phyloP scores from a whole-genome alignment of 2,113 vertebrate species.

The Brienomyrus brachyistius region DNA sequence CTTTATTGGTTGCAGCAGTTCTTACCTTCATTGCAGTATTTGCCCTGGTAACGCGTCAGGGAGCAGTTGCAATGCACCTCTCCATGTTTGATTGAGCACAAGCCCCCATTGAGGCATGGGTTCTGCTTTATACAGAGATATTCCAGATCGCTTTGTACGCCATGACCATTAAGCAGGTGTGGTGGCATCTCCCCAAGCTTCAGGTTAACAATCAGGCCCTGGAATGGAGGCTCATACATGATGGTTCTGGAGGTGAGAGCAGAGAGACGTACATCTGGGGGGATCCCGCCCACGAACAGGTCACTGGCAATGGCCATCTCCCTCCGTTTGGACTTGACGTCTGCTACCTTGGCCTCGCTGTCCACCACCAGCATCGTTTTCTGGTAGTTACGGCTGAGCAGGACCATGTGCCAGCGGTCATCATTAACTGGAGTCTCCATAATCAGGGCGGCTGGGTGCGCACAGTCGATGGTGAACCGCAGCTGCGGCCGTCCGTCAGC shows the following conservation, averaged over 20 bases:
- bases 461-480: constrained; percentile 84
- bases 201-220: constrained; percentile 78
- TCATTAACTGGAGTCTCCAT: constrained; percentile 72
- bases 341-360: constrained; percentile 72
- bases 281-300: constrained; percentile 84
- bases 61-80: constrained; percentile 86
- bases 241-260: constrained; percentile 83
- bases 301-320: constrained; percentile 88
- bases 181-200: constrained; percentile 81
- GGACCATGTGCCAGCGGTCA: constrained; percentile 87
- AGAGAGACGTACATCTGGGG: constrained; percentile 81
- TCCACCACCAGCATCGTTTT: constrained; percentile 80
- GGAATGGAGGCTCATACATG: constrained; percentile 84
- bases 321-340: constrained; percentile 80
- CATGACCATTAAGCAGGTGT: constrained; percentile 75
- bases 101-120: constrained; percentile 86
- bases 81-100: constrained; percentile 76
- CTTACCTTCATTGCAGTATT: constrained; percentile 94
- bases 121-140: constrained; percentile 77
- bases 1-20: not conserved
- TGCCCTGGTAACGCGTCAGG: constrained; percentile 78
- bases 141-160: constrained; percentile 77
- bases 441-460: constrained; percentile 73
- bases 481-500: constrained; percentile 72
- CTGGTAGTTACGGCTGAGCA: constrained; percentile 78